Evolutionary conservation across 2,797 vertebrate species (phyloP).

Genomic region (Uromys caudimaculatus): DNA sequence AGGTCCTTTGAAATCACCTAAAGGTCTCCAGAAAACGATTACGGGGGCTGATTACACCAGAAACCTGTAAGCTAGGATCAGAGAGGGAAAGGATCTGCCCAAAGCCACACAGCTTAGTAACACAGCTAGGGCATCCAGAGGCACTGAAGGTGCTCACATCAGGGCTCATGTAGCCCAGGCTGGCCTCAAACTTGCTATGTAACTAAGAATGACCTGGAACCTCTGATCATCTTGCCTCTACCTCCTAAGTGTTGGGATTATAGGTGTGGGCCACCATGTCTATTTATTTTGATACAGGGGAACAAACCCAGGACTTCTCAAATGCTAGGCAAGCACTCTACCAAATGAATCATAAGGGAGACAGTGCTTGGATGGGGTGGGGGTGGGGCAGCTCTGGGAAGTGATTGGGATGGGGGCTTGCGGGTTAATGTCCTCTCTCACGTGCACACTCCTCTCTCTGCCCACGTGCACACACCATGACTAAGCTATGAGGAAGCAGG

Average conservation of each 20-base stretch:
- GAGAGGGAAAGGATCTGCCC: neutral
- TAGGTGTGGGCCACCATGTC: neutral
- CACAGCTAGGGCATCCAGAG: neutral
- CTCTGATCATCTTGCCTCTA: neutral
- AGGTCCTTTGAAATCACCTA: neutral
- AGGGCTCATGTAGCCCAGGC: neutral
- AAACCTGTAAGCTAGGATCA: neutral
- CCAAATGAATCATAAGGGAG: neutral
- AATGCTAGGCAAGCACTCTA: neutral
- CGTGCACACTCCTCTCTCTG: neutral
- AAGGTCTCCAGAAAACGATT: neutral
- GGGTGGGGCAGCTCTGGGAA: too few species aligned
- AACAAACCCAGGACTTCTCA: neutral
- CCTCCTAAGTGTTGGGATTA: neutral
- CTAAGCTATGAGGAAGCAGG: too few species aligned
- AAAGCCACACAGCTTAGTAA: neutral
- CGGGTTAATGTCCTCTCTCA: neutral
- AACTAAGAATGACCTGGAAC: neutral
- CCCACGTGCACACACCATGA: rapidly evolving
- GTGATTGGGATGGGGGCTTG: neutral
- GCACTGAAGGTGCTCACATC: too few species aligned
- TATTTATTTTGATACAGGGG: neutral
- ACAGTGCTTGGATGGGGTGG: neutral
- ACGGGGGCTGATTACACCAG: neutral
- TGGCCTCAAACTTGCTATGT: neutral